phyloP scores from a whole-genome alignment of 2,888 invertebrate genomes.

The Myathropa florea region DNA sequence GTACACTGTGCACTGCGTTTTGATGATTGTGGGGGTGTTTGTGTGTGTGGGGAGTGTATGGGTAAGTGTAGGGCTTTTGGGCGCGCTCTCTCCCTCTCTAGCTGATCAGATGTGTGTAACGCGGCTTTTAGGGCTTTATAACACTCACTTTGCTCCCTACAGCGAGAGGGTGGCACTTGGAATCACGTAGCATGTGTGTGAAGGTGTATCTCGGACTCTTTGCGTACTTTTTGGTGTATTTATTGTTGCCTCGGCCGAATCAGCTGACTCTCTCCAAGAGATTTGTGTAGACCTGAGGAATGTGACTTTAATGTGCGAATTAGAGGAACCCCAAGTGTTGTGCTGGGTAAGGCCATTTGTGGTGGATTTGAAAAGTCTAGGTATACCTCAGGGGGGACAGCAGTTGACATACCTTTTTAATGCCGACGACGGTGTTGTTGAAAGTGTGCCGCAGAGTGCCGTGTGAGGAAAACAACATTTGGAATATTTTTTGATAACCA shows the following conservation, averaged over 20 bases:
- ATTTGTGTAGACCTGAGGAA: not conserved
- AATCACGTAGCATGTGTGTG: not conserved
- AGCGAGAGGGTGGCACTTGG: not conserved
- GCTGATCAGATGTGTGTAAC: constrained; percentile 55
- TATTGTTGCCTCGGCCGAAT: constrained; percentile 13
- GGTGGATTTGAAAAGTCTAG: no score
- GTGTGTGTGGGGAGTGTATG: no score
- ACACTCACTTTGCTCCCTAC: not conserved
- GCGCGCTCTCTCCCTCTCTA: not conserved
- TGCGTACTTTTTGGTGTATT: constrained; percentile 12
- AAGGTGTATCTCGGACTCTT: not conserved
- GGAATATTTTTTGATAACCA: no score
- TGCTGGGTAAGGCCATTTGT: no score
- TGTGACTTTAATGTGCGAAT: not conserved
- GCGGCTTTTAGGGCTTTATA: constrained; percentile 25
- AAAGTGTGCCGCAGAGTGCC: no score
- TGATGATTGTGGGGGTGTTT: no score
- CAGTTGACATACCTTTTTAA: no score
- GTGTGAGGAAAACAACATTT: no score
- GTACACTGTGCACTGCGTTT: not conserved
- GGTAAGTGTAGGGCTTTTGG: constrained; percentile 43
- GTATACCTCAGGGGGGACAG: no score
- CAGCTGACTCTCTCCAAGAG: constrained; percentile 2
- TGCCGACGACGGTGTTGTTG: no score
- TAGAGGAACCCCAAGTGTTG: not conserved